These are phyloP conservation scores for Heliconius congener DNA, from an alignment of 1,140 invertebrate species.

Conservation along the genomic window DNA sequence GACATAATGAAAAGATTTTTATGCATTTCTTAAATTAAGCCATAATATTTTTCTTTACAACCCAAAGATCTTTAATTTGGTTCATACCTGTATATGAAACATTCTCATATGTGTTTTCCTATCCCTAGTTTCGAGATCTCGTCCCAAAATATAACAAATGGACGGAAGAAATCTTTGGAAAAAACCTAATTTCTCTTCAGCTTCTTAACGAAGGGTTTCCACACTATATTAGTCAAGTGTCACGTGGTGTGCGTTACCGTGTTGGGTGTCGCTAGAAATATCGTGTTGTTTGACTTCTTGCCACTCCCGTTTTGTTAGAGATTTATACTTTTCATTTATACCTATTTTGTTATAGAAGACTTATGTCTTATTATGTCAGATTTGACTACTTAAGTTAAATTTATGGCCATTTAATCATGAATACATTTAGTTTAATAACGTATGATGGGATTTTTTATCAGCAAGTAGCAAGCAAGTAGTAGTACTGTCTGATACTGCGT, in stretches of 20 bases:
- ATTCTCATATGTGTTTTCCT: background rate
- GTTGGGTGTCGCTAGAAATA: conserved; percentile 65
- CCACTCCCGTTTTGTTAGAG: conserved; percentile 6
- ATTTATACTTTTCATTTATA: conserved; percentile 11
- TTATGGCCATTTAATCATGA: background rate
- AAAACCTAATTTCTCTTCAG: conserved; percentile 27
- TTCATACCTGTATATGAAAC: background rate
- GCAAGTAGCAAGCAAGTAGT: background rate
- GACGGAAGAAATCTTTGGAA: background rate
- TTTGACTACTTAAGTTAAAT: conserved; percentile 7
- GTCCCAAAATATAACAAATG: background rate
- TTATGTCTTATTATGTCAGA: background rate
- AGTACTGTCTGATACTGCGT: background rate
- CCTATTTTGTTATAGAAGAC: background rate
- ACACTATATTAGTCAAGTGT: conserved; percentile 51
- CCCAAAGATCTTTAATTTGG: background rate
- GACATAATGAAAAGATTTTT: no score
- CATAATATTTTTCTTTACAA: background rate
- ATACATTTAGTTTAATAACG: background rate
- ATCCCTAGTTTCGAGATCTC: background rate
- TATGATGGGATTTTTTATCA: background rate
- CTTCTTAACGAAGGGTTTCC: conserved; percentile 42
- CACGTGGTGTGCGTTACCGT: conserved; percentile 42
- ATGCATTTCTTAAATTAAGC: background rate
- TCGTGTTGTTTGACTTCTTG: conserved; percentile 52